Percentiles rank a stretch among this genome's conserved stretches.
Evolutionary conservation across 2,888 invertebrate species (phyloP).

Genomic region (Ischnura elegans): DNA sequence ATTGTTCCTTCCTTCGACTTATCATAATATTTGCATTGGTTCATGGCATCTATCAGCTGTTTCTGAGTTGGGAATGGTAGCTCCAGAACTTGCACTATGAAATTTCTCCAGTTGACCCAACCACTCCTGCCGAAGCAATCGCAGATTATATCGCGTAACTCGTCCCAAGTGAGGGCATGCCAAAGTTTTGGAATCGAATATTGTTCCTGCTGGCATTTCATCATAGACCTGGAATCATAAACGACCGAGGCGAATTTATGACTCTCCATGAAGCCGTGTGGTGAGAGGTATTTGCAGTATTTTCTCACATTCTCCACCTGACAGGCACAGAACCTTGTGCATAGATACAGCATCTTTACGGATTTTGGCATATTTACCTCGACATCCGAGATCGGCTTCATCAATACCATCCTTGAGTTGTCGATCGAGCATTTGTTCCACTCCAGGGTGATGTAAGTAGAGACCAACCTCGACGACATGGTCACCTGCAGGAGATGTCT

Average conservation of each 20-base stretch:
- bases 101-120: slow-evolving; percentile 84
- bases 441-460: not conserved
- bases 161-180: not conserved
- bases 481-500: not conserved
- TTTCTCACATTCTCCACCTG: not conserved
- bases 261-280: not conserved
- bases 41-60: slow-evolving; percentile 80
- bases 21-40: slow-evolving; percentile 75
- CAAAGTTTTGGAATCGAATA: not conserved
- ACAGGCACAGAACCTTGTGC: not conserved
- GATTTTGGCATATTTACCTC: not conserved
- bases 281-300: not conserved
- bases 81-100: slow-evolving; percentile 82
- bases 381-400: not conserved
- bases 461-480: not conserved
- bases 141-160: not conserved
- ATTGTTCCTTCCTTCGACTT: not conserved
- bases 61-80: slow-evolving; percentile 80
- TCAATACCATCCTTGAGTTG: not conserved
- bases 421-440: not conserved
- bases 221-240: not conserved
- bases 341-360: not conserved
- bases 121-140: slow-evolving; percentile 79
- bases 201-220: not conserved
- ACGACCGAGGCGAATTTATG: not conserved